Evolutionary conservation across 2,113 vertebrate genomes (phyloP).

Genomic region (Meriones unguiculatus): DNA sequence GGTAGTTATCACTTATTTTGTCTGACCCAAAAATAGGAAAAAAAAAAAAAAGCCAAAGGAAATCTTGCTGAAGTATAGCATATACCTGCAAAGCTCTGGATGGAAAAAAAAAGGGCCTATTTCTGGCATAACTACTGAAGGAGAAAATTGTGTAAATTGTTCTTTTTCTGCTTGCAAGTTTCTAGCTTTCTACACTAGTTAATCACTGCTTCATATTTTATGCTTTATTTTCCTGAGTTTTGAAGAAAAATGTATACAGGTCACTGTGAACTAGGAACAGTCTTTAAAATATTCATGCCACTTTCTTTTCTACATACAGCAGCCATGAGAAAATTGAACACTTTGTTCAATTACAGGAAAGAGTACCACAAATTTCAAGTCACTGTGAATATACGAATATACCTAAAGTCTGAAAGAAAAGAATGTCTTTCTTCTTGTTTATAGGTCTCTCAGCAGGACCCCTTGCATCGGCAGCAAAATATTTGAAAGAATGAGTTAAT

Average conservation of each 20-base stretch:
- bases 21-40: conserved; percentile 66
- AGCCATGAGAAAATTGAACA: conserved; percentile 70
- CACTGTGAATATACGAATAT: conserved; percentile 5
- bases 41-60: background rate
- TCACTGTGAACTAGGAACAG: conserved; percentile 59
- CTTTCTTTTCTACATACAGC: conserved; percentile 48
- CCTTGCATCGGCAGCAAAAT: conserved; percentile 42
- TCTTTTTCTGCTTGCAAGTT: conserved; percentile 39
- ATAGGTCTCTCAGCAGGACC: conserved; percentile 28
- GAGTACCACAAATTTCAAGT: conserved; percentile 53
- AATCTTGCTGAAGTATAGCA: conserved; percentile 45
- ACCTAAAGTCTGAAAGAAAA: conserved; percentile 30
- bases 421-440: background rate
- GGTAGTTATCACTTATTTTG: conserved; percentile 56
- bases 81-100: conserved; percentile 27
- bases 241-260: conserved; percentile 17
- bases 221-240: conserved; percentile 65
- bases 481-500: conserved; percentile 56
- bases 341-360: conserved; percentile 66
- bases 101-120: conserved; percentile 27
- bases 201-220: conserved; percentile 58
- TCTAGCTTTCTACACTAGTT: conserved; percentile 42
- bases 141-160: background rate
- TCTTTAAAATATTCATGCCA: conserved; percentile 70
- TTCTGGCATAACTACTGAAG: conserved; percentile 30